A percentile compares a stretch with the other conserved stretches of the same genome.
phyloP scores from a whole-genome alignment of 2,113 vertebrate species.

The Myanophis thanlyinensis region DNA sequence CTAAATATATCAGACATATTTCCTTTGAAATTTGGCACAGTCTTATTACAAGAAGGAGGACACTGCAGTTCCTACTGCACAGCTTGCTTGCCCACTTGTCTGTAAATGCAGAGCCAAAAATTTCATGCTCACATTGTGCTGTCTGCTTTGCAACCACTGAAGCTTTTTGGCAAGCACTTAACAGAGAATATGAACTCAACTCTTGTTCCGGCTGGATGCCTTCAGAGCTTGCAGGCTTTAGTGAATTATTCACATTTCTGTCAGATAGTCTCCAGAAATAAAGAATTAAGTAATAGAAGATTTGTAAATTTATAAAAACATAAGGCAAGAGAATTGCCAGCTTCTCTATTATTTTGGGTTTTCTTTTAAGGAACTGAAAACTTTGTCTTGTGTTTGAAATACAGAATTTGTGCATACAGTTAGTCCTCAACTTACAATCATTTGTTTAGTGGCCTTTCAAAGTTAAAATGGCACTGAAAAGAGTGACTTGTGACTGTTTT shows the following conservation, averaged over 20 bases:
- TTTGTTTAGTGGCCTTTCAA: not conserved
- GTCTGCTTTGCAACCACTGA: conserved; percentile 73
- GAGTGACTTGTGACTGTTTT: not conserved
- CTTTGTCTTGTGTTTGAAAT: conserved; percentile 14
- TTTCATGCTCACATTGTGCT: conserved; percentile 28
- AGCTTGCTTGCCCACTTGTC: conserved; percentile 68
- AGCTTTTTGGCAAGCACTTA: conserved; percentile 64
- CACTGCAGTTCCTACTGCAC: conserved; percentile 64
- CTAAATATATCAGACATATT: conserved; percentile 43
- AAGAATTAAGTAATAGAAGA: fast-evolving
- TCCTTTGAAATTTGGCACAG: fast-evolving
- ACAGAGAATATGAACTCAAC: conserved; percentile 28
- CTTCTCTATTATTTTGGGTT: not conserved
- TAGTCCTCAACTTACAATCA: not conserved
- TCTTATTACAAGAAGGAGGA: conserved; percentile 63
- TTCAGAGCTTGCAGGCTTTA: conserved; percentile 6
- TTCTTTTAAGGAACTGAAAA: not conserved
- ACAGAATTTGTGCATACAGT: not conserved
- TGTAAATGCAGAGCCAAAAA: conserved; percentile 59
- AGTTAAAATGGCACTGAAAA: not conserved
- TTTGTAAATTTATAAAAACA: not conserved
- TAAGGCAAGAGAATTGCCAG: conserved; percentile 2
- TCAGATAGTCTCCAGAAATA: not conserved
- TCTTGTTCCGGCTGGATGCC: not conserved
- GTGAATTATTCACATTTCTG: not conserved